Evolutionary conservation across 2,113 vertebrate genomes (phyloP), one percentile per base, ranked within the genome.

Genomic region (Hydropotes inermis): DNA sequence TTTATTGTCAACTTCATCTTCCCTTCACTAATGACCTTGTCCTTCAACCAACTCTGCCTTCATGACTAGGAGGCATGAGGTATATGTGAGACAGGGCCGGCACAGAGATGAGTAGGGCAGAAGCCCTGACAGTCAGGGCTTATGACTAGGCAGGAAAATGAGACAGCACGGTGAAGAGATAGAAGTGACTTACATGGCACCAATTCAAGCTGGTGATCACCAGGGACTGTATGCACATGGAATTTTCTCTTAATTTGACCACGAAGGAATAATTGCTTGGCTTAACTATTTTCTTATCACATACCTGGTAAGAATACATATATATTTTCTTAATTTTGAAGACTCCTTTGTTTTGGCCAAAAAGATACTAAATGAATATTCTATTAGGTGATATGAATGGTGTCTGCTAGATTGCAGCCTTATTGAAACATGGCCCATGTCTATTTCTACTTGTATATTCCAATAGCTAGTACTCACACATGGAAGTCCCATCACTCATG

Each of bases 61-160:
- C 0, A 4, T 0, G 16, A 13, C 8, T 5, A 9, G 82, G 16
- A 7, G 81, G 6, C 2, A 1, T 1, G 82, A 58, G 14, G 5
- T 4, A 0, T 19, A 27, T 5, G 1, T 14, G 45, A 52, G 36
- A 52, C 45, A 16, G 3, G 5, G 7, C 1, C 25, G 33, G 19
- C 2, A 4, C 13, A 27, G 1, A 7, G 23, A 28, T 33, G 89
- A 23, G 19, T 6, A 43, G 54, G 43, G 14, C 50, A 21, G 60
- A 76, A 17, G 11, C 6, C 36, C 9, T 15, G 28, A n/a, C 5
- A 1, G 12, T 33, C 10, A 0, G 61, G 14, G 45, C 43, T 64
- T 13, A 27, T 2, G 13, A 17, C 25, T 12, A 21, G 36, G 1
- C 27, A n/a, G 14, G 15, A 57, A 45, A 89, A 21, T 3, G 30